A percentile compares a stretch with the other conserved stretches of the same genome.
Conservation (phyloP, 2,113 vertebrate genomes). For the Phyllopteryx taeniolatus region DNA sequence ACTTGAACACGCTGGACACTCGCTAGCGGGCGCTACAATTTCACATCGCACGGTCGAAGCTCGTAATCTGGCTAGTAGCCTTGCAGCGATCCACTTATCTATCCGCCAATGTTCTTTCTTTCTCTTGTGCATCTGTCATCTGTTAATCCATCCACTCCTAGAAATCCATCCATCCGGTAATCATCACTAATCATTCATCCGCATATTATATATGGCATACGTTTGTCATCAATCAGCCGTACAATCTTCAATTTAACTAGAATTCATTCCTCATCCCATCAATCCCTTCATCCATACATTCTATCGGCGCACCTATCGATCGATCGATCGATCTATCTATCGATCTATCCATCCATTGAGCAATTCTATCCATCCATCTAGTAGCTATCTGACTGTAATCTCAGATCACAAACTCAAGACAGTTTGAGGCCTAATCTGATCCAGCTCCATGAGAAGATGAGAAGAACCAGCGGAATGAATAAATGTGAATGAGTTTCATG, state of each 20-base stretch:
- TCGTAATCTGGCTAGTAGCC: neutral
- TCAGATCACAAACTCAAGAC: constrained; percentile 54
- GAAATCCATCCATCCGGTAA: neutral
- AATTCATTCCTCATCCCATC: neutral
- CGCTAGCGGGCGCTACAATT: neutral
- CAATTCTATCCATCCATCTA: neutral
- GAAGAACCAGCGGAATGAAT: constrained; percentile 23
- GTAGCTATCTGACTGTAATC: constrained; percentile 48
- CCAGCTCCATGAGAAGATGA: constrained; percentile 26
- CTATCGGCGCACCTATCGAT: neutral
- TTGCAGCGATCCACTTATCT: neutral
- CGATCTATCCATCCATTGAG: neutral
- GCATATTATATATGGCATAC: no score
- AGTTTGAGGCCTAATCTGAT: constrained; percentile 49
- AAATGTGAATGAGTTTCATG: constrained; percentile 23
- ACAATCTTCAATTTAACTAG: neutral
- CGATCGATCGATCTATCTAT: neutral
- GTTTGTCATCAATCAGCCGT: neutral
- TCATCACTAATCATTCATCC: neutral
- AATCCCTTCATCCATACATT: neutral
- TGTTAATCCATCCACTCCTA: neutral
- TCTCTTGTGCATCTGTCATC: neutral
- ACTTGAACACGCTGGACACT: neutral
- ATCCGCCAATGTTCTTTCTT: neutral
- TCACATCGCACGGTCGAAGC: neutral